Base-by-base conservation (phyloP, 2,888 invertebrate genomes). In the Helleia helle region DNA sequence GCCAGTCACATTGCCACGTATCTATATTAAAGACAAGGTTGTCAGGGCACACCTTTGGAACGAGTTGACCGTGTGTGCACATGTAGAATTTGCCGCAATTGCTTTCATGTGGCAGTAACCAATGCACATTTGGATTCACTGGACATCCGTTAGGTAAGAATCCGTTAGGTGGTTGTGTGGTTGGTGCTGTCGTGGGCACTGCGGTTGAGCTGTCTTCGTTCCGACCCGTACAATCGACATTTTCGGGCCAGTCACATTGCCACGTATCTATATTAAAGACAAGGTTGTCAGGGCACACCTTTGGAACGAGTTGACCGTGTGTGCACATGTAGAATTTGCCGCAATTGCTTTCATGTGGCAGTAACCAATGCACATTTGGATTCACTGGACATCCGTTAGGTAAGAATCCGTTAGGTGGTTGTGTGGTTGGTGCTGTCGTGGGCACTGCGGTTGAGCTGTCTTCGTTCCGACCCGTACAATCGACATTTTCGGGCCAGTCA, bases 311-410 rank as follows among this genome's bases (percentile, higher is more conserved):
- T n/a, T 55, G 34, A 36, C 76, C 77, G 65, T 69, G 68, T 22
- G 71, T 71, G 51, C 80, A 81, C 49, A 70, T 68, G 51, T 76
- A 80, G 65, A 76, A 81, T 3, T 54, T 49, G 36, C 58, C 67
- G 53, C 76, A 79, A 39, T 71, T 57, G 7, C 50, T 44, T 40
- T 60, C 62, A 43, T 72, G 64, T 1, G 77, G 71, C 44, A 76
- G 49, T 7, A 79, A 55, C 75, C 71, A 72, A 54, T 75, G 75
- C 13, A 69, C 52, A 30, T 56, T 56, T 0, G 64, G 65, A 49
- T 76, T 46, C 0, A 61, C 60, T 1, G 81, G 81, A 49, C 80
- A 81, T 2, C 80, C 80, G 42, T 79, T 77, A 4, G 54, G 56
- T 4, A 56, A 55, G 52, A 71, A 68, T 1, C 44, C 41, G 0